Evolutionary conservation across 2,113 vertebrate species (phyloP).

Genomic region (Scolopax mira): DNA sequence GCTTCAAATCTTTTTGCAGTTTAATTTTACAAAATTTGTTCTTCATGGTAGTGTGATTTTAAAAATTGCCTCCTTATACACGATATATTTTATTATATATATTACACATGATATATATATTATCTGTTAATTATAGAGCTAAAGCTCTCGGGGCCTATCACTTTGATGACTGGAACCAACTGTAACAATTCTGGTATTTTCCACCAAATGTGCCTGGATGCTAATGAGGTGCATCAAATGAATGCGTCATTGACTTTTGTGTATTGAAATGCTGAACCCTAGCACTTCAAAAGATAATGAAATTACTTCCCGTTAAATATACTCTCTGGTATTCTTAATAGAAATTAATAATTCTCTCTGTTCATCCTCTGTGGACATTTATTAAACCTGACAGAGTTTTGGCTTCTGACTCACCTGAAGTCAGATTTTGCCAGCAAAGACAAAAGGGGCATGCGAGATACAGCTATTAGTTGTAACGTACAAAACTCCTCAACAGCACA

Average conservation of each 20-base stretch:
- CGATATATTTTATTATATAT: background rate
- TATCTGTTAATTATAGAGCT: background rate
- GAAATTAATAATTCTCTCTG: slow-evolving; percentile 46
- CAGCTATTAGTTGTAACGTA: background rate
- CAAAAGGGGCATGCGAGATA: background rate
- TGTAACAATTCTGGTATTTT: slow-evolving; percentile 15
- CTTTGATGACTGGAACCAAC: background rate
- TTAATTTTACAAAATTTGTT: background rate
- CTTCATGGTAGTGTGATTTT: background rate
- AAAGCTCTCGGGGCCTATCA: background rate
- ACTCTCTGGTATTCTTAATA: slow-evolving; percentile 39
- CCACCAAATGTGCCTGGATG: background rate
- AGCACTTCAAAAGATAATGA: slow-evolving; percentile 40
- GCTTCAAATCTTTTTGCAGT: background rate
- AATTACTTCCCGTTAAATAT: slow-evolving; percentile 40
- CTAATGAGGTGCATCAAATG: slow-evolving; percentile 41
- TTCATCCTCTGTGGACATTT: slow-evolving; percentile 23
- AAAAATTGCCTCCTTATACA: background rate
- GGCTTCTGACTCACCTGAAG: slow-evolving; percentile 29
- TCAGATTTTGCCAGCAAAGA: slow-evolving; percentile 17
- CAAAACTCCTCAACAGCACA: background rate
- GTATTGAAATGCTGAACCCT: slow-evolving; percentile 22
- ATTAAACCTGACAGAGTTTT: slow-evolving; percentile 13
- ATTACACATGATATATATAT: background rate
- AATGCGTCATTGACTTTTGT: slow-evolving; percentile 33